These are phyloP conservation scores for Eulimnadia texana DNA, from an alignment of 1,140 invertebrate species.

Conservation along the genomic window DNA sequence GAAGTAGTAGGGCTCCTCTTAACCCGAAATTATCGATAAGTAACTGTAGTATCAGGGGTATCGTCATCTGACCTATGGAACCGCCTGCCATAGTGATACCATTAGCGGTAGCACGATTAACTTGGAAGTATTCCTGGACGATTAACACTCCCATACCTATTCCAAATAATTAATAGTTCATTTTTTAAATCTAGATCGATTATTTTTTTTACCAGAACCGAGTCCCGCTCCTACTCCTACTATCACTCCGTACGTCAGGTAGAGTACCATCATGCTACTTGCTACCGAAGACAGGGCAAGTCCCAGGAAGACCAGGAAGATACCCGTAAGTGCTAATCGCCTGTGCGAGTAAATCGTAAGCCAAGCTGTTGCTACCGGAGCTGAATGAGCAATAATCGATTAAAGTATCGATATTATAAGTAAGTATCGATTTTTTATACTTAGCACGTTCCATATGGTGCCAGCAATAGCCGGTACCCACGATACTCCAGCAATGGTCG, in stretches of 20 bases:
- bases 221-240: constrained; percentile 1
- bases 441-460: constrained; percentile 11
- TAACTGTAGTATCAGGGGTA: constrained; percentile 22
- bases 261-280: constrained; percentile 6
- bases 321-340: constrained; percentile 10
- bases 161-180: too few species aligned
- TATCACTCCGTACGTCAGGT: constrained; percentile 13
- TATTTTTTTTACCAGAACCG: not conserved
- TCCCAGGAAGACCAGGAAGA: constrained; percentile 6
- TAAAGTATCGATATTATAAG: not conserved
- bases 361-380: constrained; percentile 5
- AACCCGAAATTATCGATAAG: constrained; percentile 13
- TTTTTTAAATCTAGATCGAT: too few species aligned
- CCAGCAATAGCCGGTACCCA: constrained; percentile 17
- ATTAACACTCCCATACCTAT: constrained; percentile 11
- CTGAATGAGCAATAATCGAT: constrained; percentile 5
- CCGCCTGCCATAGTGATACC: constrained; percentile 25
- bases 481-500: constrained; percentile 11
- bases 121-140: constrained; percentile 23
- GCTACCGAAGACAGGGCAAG: constrained; percentile 8
- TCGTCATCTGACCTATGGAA: constrained; percentile 24
- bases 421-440: constrained; percentile 3
- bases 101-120: constrained; percentile 24
- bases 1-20: constrained; percentile 22
- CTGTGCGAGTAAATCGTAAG: constrained; percentile 15